A percentile compares a stretch with the other conserved stretches of the same genome.
Conservation (phyloP, 2,113 vertebrate species). For the Perccottus glenii region DNA sequence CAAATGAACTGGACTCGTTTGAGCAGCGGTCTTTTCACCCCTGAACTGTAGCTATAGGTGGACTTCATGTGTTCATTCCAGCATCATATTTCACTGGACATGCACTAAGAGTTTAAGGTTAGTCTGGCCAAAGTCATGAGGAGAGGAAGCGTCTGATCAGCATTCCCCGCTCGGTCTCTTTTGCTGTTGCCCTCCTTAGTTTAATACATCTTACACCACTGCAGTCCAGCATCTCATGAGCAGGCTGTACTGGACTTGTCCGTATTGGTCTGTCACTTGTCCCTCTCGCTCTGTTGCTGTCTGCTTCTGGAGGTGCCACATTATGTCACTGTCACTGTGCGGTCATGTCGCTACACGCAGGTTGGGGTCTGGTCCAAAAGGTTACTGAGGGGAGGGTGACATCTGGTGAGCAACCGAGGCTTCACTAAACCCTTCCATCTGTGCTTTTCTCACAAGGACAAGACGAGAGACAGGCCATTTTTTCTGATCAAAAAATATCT, state of each 20-base stretch:
- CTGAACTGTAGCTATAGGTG: conserved; percentile 20
- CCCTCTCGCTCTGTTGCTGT: conserved; percentile 37
- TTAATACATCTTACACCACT: conserved; percentile 36
- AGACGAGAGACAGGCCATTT: background rate
- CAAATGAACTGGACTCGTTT: conserved; percentile 35
- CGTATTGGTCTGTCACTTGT: conserved; percentile 26
- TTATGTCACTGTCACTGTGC: conserved; percentile 60
- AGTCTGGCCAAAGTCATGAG: conserved; percentile 41
- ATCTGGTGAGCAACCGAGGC: conserved; percentile 62
- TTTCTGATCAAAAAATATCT: background rate
- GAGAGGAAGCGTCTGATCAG: conserved; percentile 44
- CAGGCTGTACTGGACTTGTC: conserved; percentile 18
- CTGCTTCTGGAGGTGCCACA: conserved; percentile 57
- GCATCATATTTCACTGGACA: conserved; percentile 26
- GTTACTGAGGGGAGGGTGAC: conserved; percentile 65
- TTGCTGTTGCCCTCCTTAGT: conserved; percentile 27
- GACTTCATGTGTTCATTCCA: conserved; percentile 34
- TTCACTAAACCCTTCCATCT: conserved; percentile 34
- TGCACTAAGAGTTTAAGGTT: conserved; percentile 29
- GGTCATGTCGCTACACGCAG: conserved; percentile 65
- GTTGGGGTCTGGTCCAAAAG: conserved; percentile 45
- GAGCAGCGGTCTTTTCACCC: conserved; percentile 31
- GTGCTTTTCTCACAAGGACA: conserved; percentile 17
- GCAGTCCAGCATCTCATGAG: conserved; percentile 1
- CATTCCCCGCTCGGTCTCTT: conserved; percentile 24